Evolutionary conservation across 2,113 vertebrate species (phyloP), one percentile per base, ranked within the genome.

Genomic region (Alaudala cheleensis): DNA sequence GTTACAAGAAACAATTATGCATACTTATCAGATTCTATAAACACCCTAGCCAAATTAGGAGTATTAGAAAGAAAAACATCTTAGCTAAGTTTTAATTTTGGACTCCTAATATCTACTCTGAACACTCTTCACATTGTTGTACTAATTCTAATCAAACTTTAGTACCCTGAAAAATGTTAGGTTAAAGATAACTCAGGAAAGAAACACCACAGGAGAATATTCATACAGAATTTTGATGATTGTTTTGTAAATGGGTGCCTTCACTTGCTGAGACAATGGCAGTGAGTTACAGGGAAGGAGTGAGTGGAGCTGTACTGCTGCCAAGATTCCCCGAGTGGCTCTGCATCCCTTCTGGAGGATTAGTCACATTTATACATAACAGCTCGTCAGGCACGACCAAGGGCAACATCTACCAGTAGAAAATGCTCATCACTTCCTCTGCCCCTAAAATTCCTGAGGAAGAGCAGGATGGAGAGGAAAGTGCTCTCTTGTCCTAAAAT

Each of bases 341-440:
- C 60, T 51, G 7, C 0, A 0, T 53, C 42, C 9, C 28, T 61
- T 20, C 81, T 51, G 0, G 0, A 45, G 45, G 14, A 14, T 37
- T 57, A 58, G 45, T n/a, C 3, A 0, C 19, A 13, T 56, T 73
- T 57, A 31, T 9, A 44, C 4, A 1, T 40, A 84, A 12, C 62
- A 86, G 31, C 37, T 77, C 22, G 51, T 20, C 28, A 10, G 54
- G 53, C 24, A 69, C 51, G 24, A 64, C 33, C 25, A 50, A 65
- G 29, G 31, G 11, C 25, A 67, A 23, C 6, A 5, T 16, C 42
- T 71, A 17, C 39, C 56, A 14, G 26, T 6, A 44, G 31, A 54
- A 85, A 92, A 65, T 65, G 37, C 8, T 72, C 4, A 2, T 14
- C 3, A 1, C 23, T 69, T 65, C 21, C 6, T 19, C 17, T 4